Percentiles rank a stretch among this genome's conserved stretches.
These are phyloP conservation scores for Chrysolina americana DNA, from an alignment of 2,888 invertebrate species.

Conservation along the genomic window DNA sequence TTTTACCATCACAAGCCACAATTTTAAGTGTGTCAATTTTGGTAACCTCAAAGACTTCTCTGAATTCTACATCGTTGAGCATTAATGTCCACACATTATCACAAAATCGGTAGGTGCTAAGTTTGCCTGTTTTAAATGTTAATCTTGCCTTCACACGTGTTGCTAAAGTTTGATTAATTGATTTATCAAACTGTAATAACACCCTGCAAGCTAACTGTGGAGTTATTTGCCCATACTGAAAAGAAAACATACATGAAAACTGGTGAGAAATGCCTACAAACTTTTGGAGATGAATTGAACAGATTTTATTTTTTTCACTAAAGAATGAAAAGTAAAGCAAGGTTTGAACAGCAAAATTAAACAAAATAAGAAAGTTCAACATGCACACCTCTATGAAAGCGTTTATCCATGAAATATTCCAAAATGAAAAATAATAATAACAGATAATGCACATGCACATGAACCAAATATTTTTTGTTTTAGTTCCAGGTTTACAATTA, in stretches of 20 bases:
- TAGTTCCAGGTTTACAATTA: too few relatives aligned
- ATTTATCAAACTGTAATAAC: slow-evolving; percentile 95
- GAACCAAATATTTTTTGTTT: too few relatives aligned
- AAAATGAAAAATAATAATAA: too few relatives aligned
- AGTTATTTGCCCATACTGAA: slow-evolving; percentile 96
- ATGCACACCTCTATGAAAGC: too few relatives aligned
- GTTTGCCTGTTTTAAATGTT: slow-evolving; percentile 91
- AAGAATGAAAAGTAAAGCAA: too few relatives aligned
- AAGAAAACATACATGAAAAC: slow-evolving; percentile 58
- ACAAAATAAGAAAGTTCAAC: too few relatives aligned
- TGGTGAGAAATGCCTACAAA: neutral
- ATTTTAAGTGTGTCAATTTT: slow-evolving; percentile 97
- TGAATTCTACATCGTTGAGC: slow-evolving; percentile 97
- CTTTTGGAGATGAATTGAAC: neutral
- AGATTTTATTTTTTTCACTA: neutral
- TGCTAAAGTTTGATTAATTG: slow-evolving; percentile 94
- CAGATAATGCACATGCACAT: too few relatives aligned
- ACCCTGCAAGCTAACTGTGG: slow-evolving; percentile 95
- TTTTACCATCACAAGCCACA: slow-evolving; percentile 97
- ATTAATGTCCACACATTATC: slow-evolving; percentile 99
- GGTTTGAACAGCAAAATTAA: too few relatives aligned
- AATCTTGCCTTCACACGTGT: slow-evolving; percentile 92
- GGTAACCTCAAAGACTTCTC: slow-evolving; percentile 94
- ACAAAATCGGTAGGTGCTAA: slow-evolving; percentile 95
- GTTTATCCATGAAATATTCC: too few relatives aligned